Percentiles rank a stretch among this genome's conserved stretches.
phyloP scores from a whole-genome alignment of 2,113 vertebrate genomes.

The Ochotona curzoniae region DNA sequence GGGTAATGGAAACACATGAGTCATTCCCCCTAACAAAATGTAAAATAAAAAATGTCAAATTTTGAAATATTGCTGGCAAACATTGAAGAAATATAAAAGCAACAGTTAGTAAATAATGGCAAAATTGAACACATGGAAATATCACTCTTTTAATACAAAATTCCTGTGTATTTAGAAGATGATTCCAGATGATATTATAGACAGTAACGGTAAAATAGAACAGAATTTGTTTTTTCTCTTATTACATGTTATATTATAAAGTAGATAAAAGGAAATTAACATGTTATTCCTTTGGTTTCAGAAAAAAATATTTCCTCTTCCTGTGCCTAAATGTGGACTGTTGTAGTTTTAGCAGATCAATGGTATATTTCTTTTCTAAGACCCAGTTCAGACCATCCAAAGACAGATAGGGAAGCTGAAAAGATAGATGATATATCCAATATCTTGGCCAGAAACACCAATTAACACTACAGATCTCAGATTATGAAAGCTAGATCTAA shows the following conservation, averaged over 20 bases:
- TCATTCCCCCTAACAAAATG: constrained; percentile 6
- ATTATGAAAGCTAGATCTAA: not conserved
- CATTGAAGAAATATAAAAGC: constrained; percentile 2
- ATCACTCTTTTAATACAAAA: not conserved
- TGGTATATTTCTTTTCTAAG: not conserved
- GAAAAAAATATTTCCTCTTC: not conserved
- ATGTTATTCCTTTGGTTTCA: not conserved
- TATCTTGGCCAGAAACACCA: not conserved
- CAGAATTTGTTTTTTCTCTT: constrained; percentile 21
- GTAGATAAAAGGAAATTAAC: not conserved
- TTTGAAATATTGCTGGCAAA: constrained; percentile 37
- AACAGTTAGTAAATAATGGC: not conserved
- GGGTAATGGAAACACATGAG: constrained; percentile 33
- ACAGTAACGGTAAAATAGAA: not conserved
- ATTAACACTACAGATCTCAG: not conserved
- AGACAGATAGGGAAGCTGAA: not conserved
- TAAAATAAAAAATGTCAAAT: constrained; percentile 42
- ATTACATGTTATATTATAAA: not conserved
- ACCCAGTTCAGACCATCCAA: not conserved
- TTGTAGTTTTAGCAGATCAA: not conserved
- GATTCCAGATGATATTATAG: not conserved
- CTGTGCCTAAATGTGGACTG: not conserved
- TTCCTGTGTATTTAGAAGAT: not conserved
- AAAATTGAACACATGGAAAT: not conserved
- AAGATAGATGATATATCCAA: not conserved